Evolutionary conservation across 2,113 vertebrate species (phyloP).

Genomic region (Vidua chalybeata): DNA sequence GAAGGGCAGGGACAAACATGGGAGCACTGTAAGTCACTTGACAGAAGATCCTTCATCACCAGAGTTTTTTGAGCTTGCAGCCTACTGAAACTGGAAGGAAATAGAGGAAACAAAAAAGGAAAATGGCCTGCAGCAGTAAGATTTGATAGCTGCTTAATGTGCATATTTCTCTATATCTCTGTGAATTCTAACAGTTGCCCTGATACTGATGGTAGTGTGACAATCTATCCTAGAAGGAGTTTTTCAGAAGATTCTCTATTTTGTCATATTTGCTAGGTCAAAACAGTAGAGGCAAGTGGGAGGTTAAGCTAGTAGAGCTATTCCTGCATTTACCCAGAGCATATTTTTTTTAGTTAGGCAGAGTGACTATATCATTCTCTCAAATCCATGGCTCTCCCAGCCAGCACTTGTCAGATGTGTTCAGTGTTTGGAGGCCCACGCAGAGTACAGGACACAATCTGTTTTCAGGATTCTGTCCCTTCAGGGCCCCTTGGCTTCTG

Average conservation of each 20-base stretch:
- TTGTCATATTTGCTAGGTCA: neutral
- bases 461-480: neutral
- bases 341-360: neutral
- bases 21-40: neutral
- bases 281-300: neutral
- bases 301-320: neutral
- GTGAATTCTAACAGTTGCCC: neutral
- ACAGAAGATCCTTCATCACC: neutral
- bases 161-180: neutral
- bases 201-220: neutral
- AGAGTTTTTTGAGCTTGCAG: neutral
- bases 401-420: constrained; percentile 26
- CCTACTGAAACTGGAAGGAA: neutral
- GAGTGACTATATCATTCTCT: neutral
- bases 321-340: neutral
- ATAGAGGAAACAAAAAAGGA: neutral
- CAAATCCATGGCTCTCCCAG: neutral
- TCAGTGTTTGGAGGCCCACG: neutral
- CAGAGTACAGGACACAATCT: neutral
- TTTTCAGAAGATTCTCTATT: neutral
- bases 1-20: neutral
- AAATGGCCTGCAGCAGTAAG: neutral
- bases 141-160: neutral
- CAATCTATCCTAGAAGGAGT: neutral
- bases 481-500: neutral